Percentiles rank a stretch among this genome's conserved stretches.
phyloP scores from a whole-genome alignment of 2,888 invertebrate genomes.

The Nycteola revayana region DNA sequence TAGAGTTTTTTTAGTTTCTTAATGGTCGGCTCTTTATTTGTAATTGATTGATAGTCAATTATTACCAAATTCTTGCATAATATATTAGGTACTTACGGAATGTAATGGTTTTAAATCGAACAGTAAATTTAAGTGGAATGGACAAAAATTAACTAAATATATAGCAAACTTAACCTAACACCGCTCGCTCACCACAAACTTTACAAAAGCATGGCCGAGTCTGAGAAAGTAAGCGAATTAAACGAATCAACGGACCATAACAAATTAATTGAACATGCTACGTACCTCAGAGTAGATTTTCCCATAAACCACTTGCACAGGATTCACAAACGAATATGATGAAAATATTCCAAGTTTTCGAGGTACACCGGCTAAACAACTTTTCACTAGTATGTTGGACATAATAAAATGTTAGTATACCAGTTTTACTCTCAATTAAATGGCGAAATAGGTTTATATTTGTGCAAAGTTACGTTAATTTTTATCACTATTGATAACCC shows the following conservation, averaged over 20 bases:
- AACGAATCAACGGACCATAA: slow-evolving; percentile 13
- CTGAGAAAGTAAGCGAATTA: not conserved
- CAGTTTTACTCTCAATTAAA: slow-evolving; percentile 28
- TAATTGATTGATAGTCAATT: not conserved
- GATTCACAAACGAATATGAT: slow-evolving; percentile 28
- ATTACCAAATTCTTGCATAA: not conserved
- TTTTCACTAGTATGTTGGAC: slow-evolving; percentile 50
- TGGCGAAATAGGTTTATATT: slow-evolving; percentile 41
- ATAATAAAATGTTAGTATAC: slow-evolving; percentile 42
- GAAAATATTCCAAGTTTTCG: slow-evolving; percentile 38
- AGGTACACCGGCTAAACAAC: slow-evolving; percentile 41
- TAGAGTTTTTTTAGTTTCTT: not conserved
- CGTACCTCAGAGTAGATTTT: slow-evolving; percentile 61
- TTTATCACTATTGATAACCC: slow-evolving; percentile 70
- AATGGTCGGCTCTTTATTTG: not conserved
- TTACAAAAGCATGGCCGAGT: slow-evolving; percentile 2
- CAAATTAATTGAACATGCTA: slow-evolving; percentile 20
- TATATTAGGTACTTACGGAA: slow-evolving; percentile 19
- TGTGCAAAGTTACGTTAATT: slow-evolving; percentile 38
- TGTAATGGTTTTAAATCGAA: not conserved
- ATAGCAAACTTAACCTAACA: slow-evolving; percentile 20
- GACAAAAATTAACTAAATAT: not conserved
- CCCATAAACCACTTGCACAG: slow-evolving; percentile 38
- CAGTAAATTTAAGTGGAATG: too few species aligned
- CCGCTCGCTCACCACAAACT: slow-evolving; percentile 4